Evolutionary conservation across 1,140 invertebrate species (phyloP), one percentile per base, ranked within the genome.

Genomic region (Penaeus vannamei): DNA sequence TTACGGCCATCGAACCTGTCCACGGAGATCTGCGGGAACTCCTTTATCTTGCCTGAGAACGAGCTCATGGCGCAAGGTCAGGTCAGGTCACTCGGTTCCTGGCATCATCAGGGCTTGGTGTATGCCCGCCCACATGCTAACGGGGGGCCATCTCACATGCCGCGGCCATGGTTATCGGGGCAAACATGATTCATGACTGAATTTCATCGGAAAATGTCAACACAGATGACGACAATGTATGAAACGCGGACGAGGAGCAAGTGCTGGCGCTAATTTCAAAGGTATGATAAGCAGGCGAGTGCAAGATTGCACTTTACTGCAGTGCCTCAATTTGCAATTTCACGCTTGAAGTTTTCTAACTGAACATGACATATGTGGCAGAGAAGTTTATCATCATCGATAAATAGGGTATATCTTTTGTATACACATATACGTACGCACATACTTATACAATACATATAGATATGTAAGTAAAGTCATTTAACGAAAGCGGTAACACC

Each of bases 11-110:
- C 87, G 61, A 89, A 89, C 59, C 87, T 69, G 76, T 89, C 87
- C 82, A 89, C 87, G 66, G 87, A 89, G 83, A 89, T 89, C 76
- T 89, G 87, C 76, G 87, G 87, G 76, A 89, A 89, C 87, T 89
- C 87, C 87, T 89, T 89, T 61, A 89, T 62, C 66, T 89, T 89
- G 87, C 87, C 87, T 79, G 87, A 89, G 87, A 89, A 89, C 66
- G 87, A 89, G 87, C 87, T 89, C 87, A 89, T 89, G 87, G 87
- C 87, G 76, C 61, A 59, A 60, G 26, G 23, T 84, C 26, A 53
- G 36, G 81, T 32, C 14, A 12, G 72, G 26, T 88, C 81, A 88
- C 86, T 72, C 80, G 81, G 66, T 29, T 88, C 60, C 86, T 83
- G 86, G 81, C 86, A 88, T 88, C 64, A 29, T 77, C 72, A 32